These are phyloP conservation scores for Hippocampus comes DNA, from an alignment of 2,113 vertebrate genomes.

Conservation along the genomic window DNA sequence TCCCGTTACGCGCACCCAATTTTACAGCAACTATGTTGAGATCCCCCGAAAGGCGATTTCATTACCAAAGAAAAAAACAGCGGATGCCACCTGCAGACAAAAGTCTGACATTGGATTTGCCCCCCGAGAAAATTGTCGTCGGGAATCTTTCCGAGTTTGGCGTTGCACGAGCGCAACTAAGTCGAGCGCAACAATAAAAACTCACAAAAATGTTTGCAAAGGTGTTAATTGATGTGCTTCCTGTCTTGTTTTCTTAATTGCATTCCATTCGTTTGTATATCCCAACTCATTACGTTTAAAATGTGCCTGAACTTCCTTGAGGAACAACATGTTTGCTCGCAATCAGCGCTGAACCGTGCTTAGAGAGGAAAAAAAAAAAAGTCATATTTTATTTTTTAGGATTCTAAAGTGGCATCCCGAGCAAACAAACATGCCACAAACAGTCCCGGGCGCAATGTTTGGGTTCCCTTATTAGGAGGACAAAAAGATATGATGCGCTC, in stretches of 20 bases:
- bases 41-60: no score
- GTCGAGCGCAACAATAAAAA: neutral
- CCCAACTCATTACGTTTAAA: neutral
- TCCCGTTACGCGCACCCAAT: no score
- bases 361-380: neutral
- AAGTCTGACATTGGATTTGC: neutral
- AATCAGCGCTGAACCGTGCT: neutral
- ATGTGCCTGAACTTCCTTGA: neutral
- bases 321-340: neutral
- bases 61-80: no score
- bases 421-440: conserved; percentile 39
- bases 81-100: no score
- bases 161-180: neutral
- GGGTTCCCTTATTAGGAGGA: conserved; percentile 46
- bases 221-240: neutral
- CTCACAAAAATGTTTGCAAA: neutral
- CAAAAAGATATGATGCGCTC: conserved; percentile 37
- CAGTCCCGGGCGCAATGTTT: conserved; percentile 43
- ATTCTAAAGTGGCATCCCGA: neutral
- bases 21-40: no score
- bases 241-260: neutral
- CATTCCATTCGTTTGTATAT: neutral
- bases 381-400: neutral
- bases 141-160: neutral
- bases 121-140: neutral